Percentiles rank a stretch among this genome's conserved stretches.
These are phyloP conservation scores for Aselliscus stoliczkanus DNA, from an alignment of 2,797 vertebrate genomes.

Conservation along the genomic window DNA sequence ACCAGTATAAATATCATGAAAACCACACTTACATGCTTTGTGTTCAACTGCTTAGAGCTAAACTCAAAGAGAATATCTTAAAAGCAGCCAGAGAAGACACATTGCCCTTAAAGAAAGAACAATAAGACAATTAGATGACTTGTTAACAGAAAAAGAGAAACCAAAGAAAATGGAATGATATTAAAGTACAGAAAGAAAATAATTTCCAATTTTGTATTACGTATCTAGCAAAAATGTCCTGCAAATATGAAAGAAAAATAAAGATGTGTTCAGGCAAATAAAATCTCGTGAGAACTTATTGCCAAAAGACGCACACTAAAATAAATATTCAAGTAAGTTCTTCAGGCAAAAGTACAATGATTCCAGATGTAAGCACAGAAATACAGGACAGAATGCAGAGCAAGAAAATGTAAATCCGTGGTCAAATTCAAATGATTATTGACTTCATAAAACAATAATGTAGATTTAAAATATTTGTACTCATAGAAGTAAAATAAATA, in stretches of 20 bases:
- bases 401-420: neutral
- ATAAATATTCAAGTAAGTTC: neutral
- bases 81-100: neutral
- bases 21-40: neutral
- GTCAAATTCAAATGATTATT: neutral
- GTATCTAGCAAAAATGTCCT: neutral
- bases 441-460: neutral
- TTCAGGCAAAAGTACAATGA: neutral
- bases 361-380: neutral
- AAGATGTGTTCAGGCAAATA: neutral
- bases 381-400: neutral
- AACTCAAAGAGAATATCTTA: slow-evolving; percentile 31
- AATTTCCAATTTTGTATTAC: neutral
- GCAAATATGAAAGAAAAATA: slow-evolving; percentile 27
- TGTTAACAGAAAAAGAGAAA: neutral
- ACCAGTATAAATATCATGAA: slow-evolving; percentile 21
- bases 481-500: neutral
- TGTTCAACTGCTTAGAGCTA: slow-evolving; percentile 12
- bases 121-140: neutral
- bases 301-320: neutral
- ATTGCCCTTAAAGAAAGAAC: slow-evolving; percentile 4
- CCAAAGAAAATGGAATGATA: neutral
- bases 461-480: neutral
- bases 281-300: neutral
- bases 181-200: neutral